Evolutionary conservation across 2,113 vertebrate genomes (phyloP), one percentile per base, ranked within the genome.

Genomic region (Machaerirhynchus nigripectus): DNA sequence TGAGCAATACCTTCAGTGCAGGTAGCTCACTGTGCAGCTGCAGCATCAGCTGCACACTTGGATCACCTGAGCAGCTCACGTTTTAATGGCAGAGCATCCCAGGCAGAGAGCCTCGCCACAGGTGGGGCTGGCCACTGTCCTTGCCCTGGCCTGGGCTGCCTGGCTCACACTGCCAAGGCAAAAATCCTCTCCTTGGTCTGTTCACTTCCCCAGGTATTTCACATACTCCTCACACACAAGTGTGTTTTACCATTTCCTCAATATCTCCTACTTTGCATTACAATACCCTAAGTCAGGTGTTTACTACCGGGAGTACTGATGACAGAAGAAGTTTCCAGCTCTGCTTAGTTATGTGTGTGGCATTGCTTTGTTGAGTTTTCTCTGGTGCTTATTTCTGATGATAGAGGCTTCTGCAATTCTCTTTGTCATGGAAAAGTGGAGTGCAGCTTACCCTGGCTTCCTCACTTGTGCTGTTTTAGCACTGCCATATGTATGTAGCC

Each of bases 61-160:
- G 21, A 79, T 79, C 7, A 1, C 52, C 30, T 0, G 0, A 53
- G 47, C 20, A 90, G 33, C 12, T 79, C 46, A 59, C 0, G 0
- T 67, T 91, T 74, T 53, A 18, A 42, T 67, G 65, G 60, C 52
- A 87, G 90, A 77, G 44, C 64, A 64, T 28, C 21, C 24, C 31
- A 13, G 55, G 40, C 50, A 89, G 47, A 31, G 33, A 78, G 46
- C 9, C 69, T 69, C 2, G 2, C 26, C 10, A 9, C 37, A 15
- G 3, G 6, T 24, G 35, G 15, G 30, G 30, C 61, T 85, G 21
- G 55, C 14, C 14, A 24, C 65, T 5, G 0, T 15, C 68, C 40
- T 47, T 3, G 4, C 9, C 23, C 18, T 81, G 46, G 20, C 33
- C 46, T 1, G 0, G 37, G 42, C 44, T 68, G 49, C 30, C 57